Evolutionary conservation across 2,888 invertebrate genomes (phyloP).

Genomic region (Conomelus anceps): DNA sequence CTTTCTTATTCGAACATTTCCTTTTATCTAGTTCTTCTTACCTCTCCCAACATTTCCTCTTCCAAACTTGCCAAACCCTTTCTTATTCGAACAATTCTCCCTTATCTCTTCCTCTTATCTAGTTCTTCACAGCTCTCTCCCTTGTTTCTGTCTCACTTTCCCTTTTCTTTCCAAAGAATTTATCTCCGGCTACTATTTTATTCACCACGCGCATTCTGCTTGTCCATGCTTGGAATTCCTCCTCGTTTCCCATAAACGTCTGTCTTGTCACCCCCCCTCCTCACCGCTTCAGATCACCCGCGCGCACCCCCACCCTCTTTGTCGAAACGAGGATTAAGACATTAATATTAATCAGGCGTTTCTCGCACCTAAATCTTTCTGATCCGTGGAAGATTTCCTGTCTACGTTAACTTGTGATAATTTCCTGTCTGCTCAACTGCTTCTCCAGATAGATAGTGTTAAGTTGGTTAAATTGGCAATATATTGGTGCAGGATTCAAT

Average conservation of each 20-base stretch:
- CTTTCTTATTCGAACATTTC: not conserved
- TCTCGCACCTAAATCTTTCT: not conserved
- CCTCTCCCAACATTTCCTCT: not conserved
- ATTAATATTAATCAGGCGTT: not conserved
- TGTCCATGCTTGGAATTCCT: not conserved
- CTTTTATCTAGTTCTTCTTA: not conserved
- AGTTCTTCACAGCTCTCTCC: not conserved
- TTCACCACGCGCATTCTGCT: not conserved
- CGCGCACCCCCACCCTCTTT: too few relatives aligned
- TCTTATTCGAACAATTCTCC: not conserved
- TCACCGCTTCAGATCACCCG: too few relatives aligned
- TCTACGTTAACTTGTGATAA: not conserved
- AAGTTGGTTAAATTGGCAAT: not conserved
- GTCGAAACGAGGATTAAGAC: not conserved
- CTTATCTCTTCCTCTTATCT: not conserved
- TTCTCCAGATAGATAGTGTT: not conserved
- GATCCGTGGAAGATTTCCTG: not conserved
- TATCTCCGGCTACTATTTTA: not conserved
- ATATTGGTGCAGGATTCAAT: not conserved
- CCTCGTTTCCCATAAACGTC: not conserved
- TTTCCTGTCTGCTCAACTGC: not conserved
- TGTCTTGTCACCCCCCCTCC: not conserved
- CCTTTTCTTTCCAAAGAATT: not conserved
- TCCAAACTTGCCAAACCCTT: not conserved
- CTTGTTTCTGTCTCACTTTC: not conserved